phyloP scores from a whole-genome alignment of 2,113 vertebrate species.

The Hypomesus transpacificus region DNA sequence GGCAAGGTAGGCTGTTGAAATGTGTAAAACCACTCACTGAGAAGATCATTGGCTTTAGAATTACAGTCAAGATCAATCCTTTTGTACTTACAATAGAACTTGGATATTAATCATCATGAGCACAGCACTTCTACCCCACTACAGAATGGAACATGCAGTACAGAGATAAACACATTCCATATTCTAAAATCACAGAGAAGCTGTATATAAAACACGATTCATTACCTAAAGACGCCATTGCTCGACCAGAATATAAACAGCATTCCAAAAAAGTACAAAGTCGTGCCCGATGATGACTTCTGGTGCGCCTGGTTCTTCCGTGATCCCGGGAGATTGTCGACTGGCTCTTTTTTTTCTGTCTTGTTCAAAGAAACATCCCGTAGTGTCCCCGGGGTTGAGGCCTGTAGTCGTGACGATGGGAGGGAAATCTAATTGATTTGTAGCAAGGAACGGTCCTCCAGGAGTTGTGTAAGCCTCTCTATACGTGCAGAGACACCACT shows the following conservation, averaged over 20 bases:
- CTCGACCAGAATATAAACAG: not conserved
- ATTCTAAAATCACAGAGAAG: too few species aligned
- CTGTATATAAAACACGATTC: too few species aligned
- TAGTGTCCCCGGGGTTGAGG: constrained; percentile 2
- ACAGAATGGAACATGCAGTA: too few species aligned
- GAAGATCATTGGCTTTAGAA: not conserved
- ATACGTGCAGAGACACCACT: constrained; percentile 16
- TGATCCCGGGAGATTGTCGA: not conserved
- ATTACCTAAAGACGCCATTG: too few species aligned
- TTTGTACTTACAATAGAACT: too few species aligned
- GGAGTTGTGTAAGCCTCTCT: constrained; percentile 30
- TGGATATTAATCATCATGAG: too few species aligned
- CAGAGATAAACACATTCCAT: too few species aligned
- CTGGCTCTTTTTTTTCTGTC: constrained; percentile 3
- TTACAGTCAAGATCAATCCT: too few species aligned
- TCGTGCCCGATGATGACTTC: not conserved
- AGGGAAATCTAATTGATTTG: constrained; percentile 41
- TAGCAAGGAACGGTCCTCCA: constrained; percentile 16
- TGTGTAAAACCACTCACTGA: too few species aligned
- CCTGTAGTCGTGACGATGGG: constrained; percentile 19
- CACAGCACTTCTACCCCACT: too few species aligned
- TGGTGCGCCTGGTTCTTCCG: not conserved
- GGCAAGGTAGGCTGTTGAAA: not conserved
- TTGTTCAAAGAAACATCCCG: constrained; percentile 8
- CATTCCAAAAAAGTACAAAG: not conserved